Evolutionary conservation across 1,140 invertebrate species (phyloP).

Genomic region (Ruditapes philippinarum): DNA sequence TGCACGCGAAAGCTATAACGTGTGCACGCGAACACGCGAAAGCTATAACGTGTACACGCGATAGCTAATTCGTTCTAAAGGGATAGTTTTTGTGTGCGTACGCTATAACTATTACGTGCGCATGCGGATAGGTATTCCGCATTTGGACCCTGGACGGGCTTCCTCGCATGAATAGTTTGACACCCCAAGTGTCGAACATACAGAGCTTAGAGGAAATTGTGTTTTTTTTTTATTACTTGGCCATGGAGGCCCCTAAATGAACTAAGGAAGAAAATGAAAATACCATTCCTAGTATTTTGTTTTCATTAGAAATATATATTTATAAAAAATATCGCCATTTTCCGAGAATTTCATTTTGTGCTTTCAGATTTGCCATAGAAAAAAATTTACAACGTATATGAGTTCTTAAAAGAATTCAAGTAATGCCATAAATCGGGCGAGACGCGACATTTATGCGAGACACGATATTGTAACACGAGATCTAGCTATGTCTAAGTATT

Average conservation of each 20-base stretch:
- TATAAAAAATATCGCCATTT: conserved; percentile 39
- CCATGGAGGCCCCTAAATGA: conserved; percentile 12
- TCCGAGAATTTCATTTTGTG: conserved; percentile 44
- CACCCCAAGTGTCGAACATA: conserved; percentile 32
- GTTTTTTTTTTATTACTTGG: conserved; percentile 22
- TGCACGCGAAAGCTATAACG: conserved; percentile 1
- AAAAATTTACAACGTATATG: conserved; percentile 40
- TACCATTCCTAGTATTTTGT: conserved; percentile 29
- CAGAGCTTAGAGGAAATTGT: conserved; percentile 1
- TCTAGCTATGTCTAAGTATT: background rate
- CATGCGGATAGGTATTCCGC: conserved; percentile 36
- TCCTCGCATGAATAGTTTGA: conserved; percentile 32
- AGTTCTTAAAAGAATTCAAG: conserved; percentile 34
- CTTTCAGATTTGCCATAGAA: conserved; percentile 34
- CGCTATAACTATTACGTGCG: conserved; percentile 10
- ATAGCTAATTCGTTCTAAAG: background rate
- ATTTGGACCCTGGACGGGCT: conserved; percentile 40
- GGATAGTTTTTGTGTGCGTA: background rate
- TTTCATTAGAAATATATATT: conserved; percentile 38
- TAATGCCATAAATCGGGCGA: conserved; percentile 27
- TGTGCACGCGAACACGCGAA: conserved; percentile 31
- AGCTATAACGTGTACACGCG: conserved; percentile 17
- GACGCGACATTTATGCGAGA: conserved; percentile 18
- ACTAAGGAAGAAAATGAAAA: conserved; percentile 35
- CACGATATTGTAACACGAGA: conserved; percentile 26